Evolutionary conservation across 2,888 invertebrate species (phyloP), one percentile per base, ranked within the genome.

Genomic region (Lycia hirtaria): DNA sequence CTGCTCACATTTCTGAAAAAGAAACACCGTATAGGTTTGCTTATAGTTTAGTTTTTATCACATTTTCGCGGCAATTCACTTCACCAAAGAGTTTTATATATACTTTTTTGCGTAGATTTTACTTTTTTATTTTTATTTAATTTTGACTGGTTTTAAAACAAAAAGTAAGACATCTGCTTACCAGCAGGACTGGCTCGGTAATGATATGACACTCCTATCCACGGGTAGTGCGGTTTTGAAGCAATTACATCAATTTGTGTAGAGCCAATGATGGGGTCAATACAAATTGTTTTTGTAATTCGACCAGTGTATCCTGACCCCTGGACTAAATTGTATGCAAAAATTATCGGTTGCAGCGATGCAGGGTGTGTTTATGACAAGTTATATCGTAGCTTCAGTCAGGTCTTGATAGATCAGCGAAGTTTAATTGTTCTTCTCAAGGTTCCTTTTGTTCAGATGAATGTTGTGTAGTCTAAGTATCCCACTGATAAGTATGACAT

Each of bases 221-320:
- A 12, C 22, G 14, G 32, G 20, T 48, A 49, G 53, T 66, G 65
- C 51, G 64, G 64, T 64, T 63, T 65, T 59, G 12, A 20, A 40
- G 44, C 64, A 66, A 62, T 66, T 66, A 66, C 62, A 55, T 50
- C 38, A 56, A 60, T 38, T 53, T 47, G 60, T 61, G 57, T 60
- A 47, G 52, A 51, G 19, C 45, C 56, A 45, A 52, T 58, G 37
- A 48, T 56, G 52, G 61, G 61, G 62, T 60, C 57, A 63, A 60
- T 49, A 45, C 53, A 33, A 60, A 61, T 58, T 52, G 52, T 58
- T 49, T 48, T 41, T 37, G 47, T 58, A 58, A 58, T 57, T 48
- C 43, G 57, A 58, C 57, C 52, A 58, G 52, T 17, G 6, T 37
- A 37, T 10, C 2, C 19, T 26, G 57, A 58, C 15, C 57, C 19